Conservation (phyloP, 2,113 vertebrate species). For the Holacanthus passer region DNA sequence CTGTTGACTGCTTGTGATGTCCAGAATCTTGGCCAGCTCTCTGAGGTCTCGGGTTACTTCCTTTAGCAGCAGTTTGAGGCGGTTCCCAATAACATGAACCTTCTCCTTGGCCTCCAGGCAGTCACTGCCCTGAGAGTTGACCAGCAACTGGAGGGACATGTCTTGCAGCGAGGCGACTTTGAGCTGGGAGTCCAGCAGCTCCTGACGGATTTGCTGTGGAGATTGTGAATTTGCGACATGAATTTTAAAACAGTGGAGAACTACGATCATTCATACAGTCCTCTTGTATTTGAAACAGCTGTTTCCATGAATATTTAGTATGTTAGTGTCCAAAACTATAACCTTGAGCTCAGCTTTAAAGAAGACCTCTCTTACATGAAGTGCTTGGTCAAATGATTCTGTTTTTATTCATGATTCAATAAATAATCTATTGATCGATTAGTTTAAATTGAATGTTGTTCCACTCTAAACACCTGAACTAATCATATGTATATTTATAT, state of each 20-base stretch:
- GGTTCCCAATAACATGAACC: slow-evolving; percentile 97
- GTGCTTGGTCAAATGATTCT: neutral
- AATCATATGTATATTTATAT: neutral
- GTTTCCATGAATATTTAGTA: neutral
- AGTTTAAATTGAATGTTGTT: too few species aligned
- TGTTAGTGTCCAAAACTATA: neutral
- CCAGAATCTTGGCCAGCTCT: slow-evolving; percentile 92
- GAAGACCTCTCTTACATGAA: neutral
- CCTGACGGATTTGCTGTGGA: slow-evolving; percentile 93
- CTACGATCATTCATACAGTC: neutral
- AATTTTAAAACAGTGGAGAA: neutral
- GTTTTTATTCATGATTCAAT: neutral
- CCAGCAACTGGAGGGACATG: slow-evolving; percentile 95
- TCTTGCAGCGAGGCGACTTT: slow-evolving; percentile 94
- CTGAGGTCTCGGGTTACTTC: slow-evolving; percentile 92
- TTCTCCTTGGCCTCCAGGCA: slow-evolving; percentile 99
- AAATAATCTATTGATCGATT: too few species aligned
- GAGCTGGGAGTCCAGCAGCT: slow-evolving; percentile 93
- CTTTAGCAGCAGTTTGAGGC: slow-evolving; percentile 95
- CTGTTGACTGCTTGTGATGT: slow-evolving; percentile 94
- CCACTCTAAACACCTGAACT: too few species aligned
- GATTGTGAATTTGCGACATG: neutral
- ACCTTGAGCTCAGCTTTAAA: neutral
- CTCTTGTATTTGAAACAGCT: neutral
- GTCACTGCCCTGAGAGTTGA: slow-evolving; percentile 93